Percentiles rank a stretch among this genome's conserved stretches.
Evolutionary conservation across 37 sponge, comb jelly and placozoan genomes (phyloP).

Genomic region (Oscarella lobularis): DNA sequence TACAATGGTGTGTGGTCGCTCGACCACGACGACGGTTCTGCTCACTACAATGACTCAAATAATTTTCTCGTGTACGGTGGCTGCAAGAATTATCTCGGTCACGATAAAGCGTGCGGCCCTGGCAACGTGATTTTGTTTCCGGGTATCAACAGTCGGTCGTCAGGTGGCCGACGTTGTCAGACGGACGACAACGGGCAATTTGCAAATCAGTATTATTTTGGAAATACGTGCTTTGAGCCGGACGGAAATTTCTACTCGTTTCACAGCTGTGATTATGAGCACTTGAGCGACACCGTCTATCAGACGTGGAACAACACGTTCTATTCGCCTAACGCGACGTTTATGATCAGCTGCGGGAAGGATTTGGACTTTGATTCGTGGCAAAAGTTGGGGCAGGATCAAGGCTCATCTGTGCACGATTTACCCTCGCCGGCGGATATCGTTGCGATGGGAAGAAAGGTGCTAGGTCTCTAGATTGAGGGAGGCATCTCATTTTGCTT

Average conservation of each 20-base stretch:
- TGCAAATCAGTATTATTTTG: background rate
- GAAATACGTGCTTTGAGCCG: background rate
- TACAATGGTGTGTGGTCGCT: constrained; percentile 35
- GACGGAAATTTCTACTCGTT: background rate
- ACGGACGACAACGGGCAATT: constrained; percentile 1
- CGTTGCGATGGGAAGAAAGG: background rate
- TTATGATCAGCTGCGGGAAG: background rate
- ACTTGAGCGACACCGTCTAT: background rate
- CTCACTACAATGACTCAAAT: constrained; percentile 34
- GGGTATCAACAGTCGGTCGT: background rate
- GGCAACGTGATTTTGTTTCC: background rate
- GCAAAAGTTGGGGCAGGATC: background rate
- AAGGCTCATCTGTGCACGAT: background rate
- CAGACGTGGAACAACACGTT: background rate
- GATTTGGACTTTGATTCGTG: background rate
- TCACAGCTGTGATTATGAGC: background rate
- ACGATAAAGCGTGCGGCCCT: constrained; percentile 18
- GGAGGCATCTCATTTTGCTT: too few species aligned
- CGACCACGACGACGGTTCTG: constrained; percentile 68
- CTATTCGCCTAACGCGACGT: background rate
- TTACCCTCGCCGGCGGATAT: background rate
- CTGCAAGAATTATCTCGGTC: constrained; percentile 39
- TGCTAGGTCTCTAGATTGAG: background rate
- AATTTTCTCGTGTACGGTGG: constrained; percentile 46
- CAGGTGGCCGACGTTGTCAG: background rate